Percentiles rank a stretch among this genome's conserved stretches.
Evolutionary conservation across 1,140 invertebrate genomes (phyloP).

Genomic region (Lanistes nyassanus): DNA sequence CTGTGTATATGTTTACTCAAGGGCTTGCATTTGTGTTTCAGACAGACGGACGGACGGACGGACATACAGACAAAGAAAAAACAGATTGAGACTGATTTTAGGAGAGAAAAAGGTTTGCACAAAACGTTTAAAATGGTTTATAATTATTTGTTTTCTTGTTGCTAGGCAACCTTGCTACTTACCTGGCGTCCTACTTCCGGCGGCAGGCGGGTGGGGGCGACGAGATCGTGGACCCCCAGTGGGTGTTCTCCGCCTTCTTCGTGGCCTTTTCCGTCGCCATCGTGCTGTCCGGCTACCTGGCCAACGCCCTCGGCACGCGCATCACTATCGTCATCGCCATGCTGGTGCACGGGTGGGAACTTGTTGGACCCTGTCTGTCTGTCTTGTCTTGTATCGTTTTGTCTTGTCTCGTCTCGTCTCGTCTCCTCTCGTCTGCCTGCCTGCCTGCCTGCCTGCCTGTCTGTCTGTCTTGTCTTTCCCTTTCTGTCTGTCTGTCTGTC

Average conservation of each 20-base stretch:
- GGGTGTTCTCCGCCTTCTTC: conserved; percentile 39
- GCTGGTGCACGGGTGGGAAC: conserved; percentile 27
- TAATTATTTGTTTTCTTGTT: not conserved
- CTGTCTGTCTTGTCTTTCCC: no score
- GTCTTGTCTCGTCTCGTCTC: no score
- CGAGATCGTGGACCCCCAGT: conserved; percentile 31
- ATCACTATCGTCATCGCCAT: conserved; percentile 23
- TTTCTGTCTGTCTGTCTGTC: no score
- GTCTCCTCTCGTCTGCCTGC: no score
- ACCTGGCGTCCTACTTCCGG: conserved; percentile 31
- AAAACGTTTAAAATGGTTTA: not conserved
- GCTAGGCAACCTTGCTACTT: conserved; percentile 32
- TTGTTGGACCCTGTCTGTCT: no score
- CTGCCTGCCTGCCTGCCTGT: no score
- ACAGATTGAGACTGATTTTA: not conserved
- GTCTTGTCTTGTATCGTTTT: no score
- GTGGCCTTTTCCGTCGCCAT: conserved; percentile 34
- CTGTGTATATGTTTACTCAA: no score
- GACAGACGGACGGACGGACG: no score
- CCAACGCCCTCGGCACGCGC: conserved; percentile 23
- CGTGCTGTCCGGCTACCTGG: conserved; percentile 30
- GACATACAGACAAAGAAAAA: no score
- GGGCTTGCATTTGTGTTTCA: no score
- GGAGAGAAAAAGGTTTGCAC: not conserved
- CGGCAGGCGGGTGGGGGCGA: not conserved